Evolutionary conservation across 2,888 invertebrate species (phyloP), one percentile per base, ranked within the genome.

Genomic region (Mesochorus sp.): DNA sequence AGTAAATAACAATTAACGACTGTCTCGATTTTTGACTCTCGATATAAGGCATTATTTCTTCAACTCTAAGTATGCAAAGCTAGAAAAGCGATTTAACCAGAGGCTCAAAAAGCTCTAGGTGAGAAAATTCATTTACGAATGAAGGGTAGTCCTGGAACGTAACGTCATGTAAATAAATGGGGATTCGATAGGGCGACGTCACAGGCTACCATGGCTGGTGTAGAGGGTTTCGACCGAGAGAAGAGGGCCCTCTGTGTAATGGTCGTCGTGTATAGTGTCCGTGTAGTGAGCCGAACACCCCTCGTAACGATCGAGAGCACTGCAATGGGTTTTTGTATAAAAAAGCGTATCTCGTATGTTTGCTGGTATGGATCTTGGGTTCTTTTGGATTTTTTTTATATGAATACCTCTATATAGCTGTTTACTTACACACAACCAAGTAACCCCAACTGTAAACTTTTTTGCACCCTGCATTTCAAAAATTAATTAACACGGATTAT

Each of bases 101-200:
- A n/a, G n/a, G n/a, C n/a, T n/a, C n/a, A n/a, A n/a, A n/a, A n/a
- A n/a, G n/a, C n/a, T n/a, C n/a, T 31, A 1, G 31, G 31, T 8
- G 10, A 0, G 10, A 31, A 31, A 2, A 26, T 6, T 12, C 3
- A 10, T 39, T n/a, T 14, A 21, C 3, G n/a, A 49, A n/a, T 31
- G 44, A 81, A 79, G 80, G 80, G 80, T 79, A 26, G 76, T 51
- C 71, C 21, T 24, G 17, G 42, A 26, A 28, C 57, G n/a, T 44
- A 14, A 19, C 79, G 79, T 44, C 84, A 87, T 85, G 85, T 86
- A 89, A 88, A 89, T 87, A 88, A 89, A 90, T 89, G 90, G 89
- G 89, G 89, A 89, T 88, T 88, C 85, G 87, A 90, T 90, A 90
- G 90, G 90, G 90, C 90, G 84, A 80, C 80, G 88, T 87, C 90